A percentile compares a stretch with the other conserved stretches of the same genome.
phyloP scores from a whole-genome alignment of 2,888 invertebrate genomes.

The Ochropleura plecta region DNA sequence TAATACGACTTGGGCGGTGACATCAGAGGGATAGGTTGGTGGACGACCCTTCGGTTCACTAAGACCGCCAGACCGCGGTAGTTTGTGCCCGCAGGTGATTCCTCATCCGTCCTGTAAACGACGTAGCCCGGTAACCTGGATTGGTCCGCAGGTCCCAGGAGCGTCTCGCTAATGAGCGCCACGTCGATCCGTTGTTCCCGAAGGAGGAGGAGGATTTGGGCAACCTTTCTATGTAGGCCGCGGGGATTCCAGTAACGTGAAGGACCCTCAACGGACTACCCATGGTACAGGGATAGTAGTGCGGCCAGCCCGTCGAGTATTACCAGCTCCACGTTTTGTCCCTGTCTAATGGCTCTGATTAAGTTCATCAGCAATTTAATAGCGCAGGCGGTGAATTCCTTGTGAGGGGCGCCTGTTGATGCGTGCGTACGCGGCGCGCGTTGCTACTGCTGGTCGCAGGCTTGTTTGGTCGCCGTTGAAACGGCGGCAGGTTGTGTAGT shows the following conservation, averaged over 20 bases:
- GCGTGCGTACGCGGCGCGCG: no score
- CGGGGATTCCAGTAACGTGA: background rate
- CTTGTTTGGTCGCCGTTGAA: no score
- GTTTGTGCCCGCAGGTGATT: background rate
- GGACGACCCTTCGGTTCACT: background rate
- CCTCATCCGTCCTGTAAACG: background rate
- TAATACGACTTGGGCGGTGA: accelerated
- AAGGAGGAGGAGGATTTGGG: background rate
- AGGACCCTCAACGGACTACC: background rate
- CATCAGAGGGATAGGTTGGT: background rate
- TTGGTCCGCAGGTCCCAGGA: background rate
- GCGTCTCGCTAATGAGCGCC: background rate
- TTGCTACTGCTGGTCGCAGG: no score
- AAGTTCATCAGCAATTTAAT: no score
- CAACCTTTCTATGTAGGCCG: background rate
- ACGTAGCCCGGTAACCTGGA: background rate
- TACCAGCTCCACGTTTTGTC: background rate
- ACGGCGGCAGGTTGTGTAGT: no score
- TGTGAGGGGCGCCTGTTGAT: no score
- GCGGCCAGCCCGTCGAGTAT: background rate
- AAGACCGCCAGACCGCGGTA: background rate
- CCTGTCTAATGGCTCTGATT: background rate
- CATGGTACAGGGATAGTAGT: background rate
- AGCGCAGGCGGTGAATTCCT: background rate
- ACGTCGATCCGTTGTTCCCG: background rate